phyloP scores from a whole-genome alignment of 1,140 invertebrate genomes.

The Lycorma delicatula region DNA sequence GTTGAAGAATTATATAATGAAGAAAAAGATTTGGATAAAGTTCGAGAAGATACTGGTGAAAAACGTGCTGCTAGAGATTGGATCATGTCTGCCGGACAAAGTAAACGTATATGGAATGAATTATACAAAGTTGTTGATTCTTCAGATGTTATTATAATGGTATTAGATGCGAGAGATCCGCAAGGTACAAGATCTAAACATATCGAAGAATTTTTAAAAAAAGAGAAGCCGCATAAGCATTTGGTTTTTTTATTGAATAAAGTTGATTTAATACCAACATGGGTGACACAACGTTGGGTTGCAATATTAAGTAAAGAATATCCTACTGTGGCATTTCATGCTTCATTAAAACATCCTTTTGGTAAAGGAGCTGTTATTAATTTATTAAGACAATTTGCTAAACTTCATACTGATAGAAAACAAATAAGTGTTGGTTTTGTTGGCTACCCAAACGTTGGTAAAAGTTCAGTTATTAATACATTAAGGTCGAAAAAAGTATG shows the following conservation, averaged over 20 bases:
- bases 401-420: constrained; percentile 90
- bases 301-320: constrained; percentile 86
- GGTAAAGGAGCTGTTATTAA: constrained; percentile 96
- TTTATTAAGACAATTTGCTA: constrained; percentile 91
- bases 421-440: constrained; percentile 99
- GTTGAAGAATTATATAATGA: constrained; percentile 66
- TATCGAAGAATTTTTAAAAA: constrained; percentile 71
- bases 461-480: constrained; percentile 97
- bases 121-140: constrained; percentile 99
- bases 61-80: constrained; percentile 65
- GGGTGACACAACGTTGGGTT: constrained; percentile 96
- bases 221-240: constrained; percentile 89
- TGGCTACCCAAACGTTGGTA: constrained; percentile 98
- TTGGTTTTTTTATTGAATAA: constrained; percentile 93
- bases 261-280: constrained; percentile 90
- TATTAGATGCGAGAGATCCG: constrained; percentile 91
- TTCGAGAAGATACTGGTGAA: constrained; percentile 70
- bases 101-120: constrained; percentile 98
- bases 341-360: constrained; percentile 95
- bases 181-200: constrained; percentile 89
- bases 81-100: constrained; percentile 89
- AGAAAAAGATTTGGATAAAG: constrained; percentile 68
- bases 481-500: constrained; percentile 91
- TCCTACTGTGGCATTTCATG: constrained; percentile 97
- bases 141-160: constrained; percentile 78